Evolutionary conservation across 2,113 vertebrate genomes (phyloP), one percentile per base, ranked within the genome.

Genomic region (Misgurnus mizolepis): DNA sequence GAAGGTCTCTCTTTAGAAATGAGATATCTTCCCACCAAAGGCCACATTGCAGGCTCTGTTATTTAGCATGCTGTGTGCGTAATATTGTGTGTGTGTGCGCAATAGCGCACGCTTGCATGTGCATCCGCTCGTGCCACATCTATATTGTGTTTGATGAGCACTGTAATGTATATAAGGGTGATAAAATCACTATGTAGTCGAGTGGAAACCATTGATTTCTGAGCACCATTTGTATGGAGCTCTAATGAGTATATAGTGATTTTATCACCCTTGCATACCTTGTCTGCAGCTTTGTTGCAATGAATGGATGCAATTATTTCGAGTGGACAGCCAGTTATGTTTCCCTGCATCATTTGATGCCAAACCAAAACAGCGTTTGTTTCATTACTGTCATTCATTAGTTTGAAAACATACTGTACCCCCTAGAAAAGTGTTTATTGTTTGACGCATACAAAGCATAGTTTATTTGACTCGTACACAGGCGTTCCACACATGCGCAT

Each of bases 1-100:
- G 97, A 93, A 98, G 95, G 95, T 96, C 94, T 95, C 96, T 94
- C 93, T 93, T 96, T 96, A 96, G 95, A 97, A 98, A 98, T 98
- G 97, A 98, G 96, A 95, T 96, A 96, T 96, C 96, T 93, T 93
- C 89, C 95, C 93, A 96, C 95, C 94, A 96, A 96, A 97, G 96
- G 96, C 95, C 96, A 97, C 93, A 92, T 94, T 95, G 95, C 93
- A 91, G 92, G 94, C 93, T 94, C 95, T 95, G 96, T 96, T 96
- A 97, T 96, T 96, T 95, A 95, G 94, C 94, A 89, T 89, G 90
- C 71, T 81, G 71, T 76, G 91, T 72, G 84, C 73, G 85, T 66
- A 76, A 60, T 73, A 86, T 79, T 71, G 73, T 86, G 87, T 78
- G 83, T 84, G 90, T 86, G 22, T 22, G 22, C 22, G 22, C 22